Base-by-base conservation (phyloP, 1,140 invertebrate genomes). In the Heterodera schachtii region DNA sequence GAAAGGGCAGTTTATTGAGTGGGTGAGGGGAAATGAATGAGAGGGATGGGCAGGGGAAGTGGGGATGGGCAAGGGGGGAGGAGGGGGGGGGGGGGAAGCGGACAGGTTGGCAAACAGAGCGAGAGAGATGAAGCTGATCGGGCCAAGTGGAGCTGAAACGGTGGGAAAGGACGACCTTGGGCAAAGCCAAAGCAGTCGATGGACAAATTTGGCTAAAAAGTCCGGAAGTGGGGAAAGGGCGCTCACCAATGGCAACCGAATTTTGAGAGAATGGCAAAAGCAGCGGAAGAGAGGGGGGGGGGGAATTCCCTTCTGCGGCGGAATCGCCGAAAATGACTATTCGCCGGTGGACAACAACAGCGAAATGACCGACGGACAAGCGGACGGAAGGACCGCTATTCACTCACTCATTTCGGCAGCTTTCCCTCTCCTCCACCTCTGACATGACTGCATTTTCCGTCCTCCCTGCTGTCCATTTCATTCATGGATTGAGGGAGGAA, bases 21-120 rank as follows among this genome's bases (percentile, higher is more conserved):
- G 57, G 57, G 57, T 9, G 57, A 19, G 31, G 31, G 69, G 69
- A n/a, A n/a, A 41, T 2, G 21, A n/a, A 71, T 11, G 67, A 43
- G 41, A 4, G 21, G 9, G 69, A 71, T 71, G 9, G 69, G 69
- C 31, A 41, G 21, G 69, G 69, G 69, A 71, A 71, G 69, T 7
- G 69, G 21, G 69, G 3, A 8, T 8, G 49, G 11, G 49, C 6
- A 11, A 52, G 49, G 11, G 11, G 49, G 11, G 49, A 52, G 49
- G 49, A 11, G 49, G 49, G 49, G 49, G 49, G 9, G 4, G 49
- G 49, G 49, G 11, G 49, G 49, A 6, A 11, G 11, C 8, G 67
- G 7, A 31, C 69, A 71, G 69, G 69, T 71, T 71, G 69, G 69
- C 69, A 71, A 71, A 71, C 69, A 71, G 13, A 19, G 11, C 4